Base-by-base conservation (phyloP, 2,113 vertebrate genomes). In the Cyanoliseus patagonus region DNA sequence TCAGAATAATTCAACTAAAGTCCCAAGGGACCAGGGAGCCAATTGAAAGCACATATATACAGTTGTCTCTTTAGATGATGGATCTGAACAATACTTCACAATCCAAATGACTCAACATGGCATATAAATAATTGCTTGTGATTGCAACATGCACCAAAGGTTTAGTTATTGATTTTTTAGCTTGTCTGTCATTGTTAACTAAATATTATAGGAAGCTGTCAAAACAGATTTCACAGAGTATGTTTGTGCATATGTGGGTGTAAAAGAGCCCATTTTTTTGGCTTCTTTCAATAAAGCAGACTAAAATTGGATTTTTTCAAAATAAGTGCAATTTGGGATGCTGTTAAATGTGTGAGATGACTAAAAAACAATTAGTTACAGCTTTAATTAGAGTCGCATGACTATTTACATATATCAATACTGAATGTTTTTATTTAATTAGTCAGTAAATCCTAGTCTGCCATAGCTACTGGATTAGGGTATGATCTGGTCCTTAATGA, bases 121-220 rank as follows among this genome's bases (percentile, higher is more conserved):
- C 96, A 82, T 73, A 81, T 90, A 96, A 98, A 97, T 97, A 96
- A 98, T 97, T 95, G 86, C 72, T 81, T 79, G 83, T 90, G 96
- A 97, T 96, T 95, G 93, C 80, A 95, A 95, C 93, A 94, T 92
- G 93, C 78, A 96, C 91, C 77, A 81, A 91, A 96, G 91, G 52
- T 96, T 97, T 95, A 91, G 85, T 83, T 97, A 97, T 95, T 94
- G 93, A 97, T 97, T 96, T 87, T 91, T 86, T 79, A 90, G 64
- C 83, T 93, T 67, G 61, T 53, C 51, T 95, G 93, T 93, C 5
- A 1, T 86, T 8, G 2, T 78, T 90, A 80, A 62, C 87, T 95
- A 92, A 95, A 83, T 87, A 92, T 93, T 95, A 75, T 35, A 97
- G 35, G 80, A 96, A 94, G 83, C 74, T 95, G 94, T 96, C 95